Base-by-base conservation (phyloP, 2,888 invertebrate species). In the Calameuta idolon region DNA sequence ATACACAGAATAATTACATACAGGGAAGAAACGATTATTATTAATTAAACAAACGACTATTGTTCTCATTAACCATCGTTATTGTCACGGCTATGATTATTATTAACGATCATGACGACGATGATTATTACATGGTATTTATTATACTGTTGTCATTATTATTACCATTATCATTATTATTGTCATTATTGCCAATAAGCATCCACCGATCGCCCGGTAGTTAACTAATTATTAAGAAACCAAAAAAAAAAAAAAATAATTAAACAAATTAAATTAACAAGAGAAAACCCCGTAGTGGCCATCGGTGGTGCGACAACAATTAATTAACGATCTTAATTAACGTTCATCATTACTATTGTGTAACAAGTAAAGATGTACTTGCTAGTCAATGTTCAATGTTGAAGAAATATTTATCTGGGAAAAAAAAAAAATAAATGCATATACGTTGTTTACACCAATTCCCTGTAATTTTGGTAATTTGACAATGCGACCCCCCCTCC, bases 361-460 rank as follows among this genome's bases (percentile, higher is more conserved):
- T 83, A 84, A 83, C 80, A 79, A 82, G 81, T 85, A 86, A 85
- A 83, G 82, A 85, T 85, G 86, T 87, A 87, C 84, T 85, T 85
- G 85, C 85, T 88, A 89, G 89, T 89, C 87, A 89, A 88, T 89
- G 89, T 89, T 89, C 87, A 89, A 89, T 89, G 89, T 89, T 89
- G 88, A 88, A 40, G 40, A 40, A 87, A 87, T 88, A 88, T 88
- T 87, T 87, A 87, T 86, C 86, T 83, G 85, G 40, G 40, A 40
- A 40, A 40, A 40, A 34, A 40, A 34, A 86, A 87, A 89, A 88
- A 83, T 78, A 78, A 75, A 84, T 87, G 84, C 88, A 88, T 88
- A 88, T 88, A 89, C 87, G 88, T 89, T 89, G 88, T 89, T 89
- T 89, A 88, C 89, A 89, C 87, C 85, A 85, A 75, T 81, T 76